These are phyloP conservation scores for Paramisgurnus dabryanus DNA, from an alignment of 2,113 vertebrate genomes.

Conservation along the genomic window DNA sequence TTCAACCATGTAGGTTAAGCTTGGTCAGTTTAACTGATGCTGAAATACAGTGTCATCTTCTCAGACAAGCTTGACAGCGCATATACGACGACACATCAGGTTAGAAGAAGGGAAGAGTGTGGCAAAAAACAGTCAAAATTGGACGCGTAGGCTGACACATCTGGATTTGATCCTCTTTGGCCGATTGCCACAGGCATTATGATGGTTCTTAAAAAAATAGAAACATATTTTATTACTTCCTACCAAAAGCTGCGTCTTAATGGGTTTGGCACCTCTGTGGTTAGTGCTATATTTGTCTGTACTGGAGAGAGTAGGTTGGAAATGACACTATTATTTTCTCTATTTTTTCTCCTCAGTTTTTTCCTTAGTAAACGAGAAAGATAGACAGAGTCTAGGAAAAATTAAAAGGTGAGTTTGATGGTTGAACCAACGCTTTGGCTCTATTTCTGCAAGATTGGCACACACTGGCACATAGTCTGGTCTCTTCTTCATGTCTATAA, in stretches of 20 bases:
- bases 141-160: slow-evolving; percentile 72
- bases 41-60: too few species aligned
- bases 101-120: slow-evolving; percentile 4
- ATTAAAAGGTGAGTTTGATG: slow-evolving; percentile 74
- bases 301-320: slow-evolving; percentile 69
- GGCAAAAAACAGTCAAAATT: slow-evolving; percentile 67
- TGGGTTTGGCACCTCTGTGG: slow-evolving; percentile 60
- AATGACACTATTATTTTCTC: slow-evolving; percentile 83
- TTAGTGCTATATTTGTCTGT: slow-evolving; percentile 73
- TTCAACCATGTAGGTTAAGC: too few species aligned
- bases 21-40: too few species aligned
- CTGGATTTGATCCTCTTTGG: slow-evolving; percentile 67
- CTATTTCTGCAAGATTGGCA: slow-evolving; percentile 61
- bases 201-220: slow-evolving; percentile 64
- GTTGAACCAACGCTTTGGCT: slow-evolving; percentile 68
- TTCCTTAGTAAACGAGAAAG: slow-evolving; percentile 51
- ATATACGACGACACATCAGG: slow-evolving; percentile 23
- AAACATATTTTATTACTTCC: slow-evolving; percentile 66
- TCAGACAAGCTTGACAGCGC: too few species aligned
- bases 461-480: too few species aligned
- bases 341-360: slow-evolving; percentile 68
- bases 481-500: too few species aligned
- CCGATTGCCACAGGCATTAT: slow-evolving; percentile 62
- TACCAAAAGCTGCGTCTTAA: slow-evolving; percentile 65
- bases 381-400: slow-evolving; percentile 58